phyloP scores from a whole-genome alignment of 2,797 vertebrate genomes.

The Paguma larvata region DNA sequence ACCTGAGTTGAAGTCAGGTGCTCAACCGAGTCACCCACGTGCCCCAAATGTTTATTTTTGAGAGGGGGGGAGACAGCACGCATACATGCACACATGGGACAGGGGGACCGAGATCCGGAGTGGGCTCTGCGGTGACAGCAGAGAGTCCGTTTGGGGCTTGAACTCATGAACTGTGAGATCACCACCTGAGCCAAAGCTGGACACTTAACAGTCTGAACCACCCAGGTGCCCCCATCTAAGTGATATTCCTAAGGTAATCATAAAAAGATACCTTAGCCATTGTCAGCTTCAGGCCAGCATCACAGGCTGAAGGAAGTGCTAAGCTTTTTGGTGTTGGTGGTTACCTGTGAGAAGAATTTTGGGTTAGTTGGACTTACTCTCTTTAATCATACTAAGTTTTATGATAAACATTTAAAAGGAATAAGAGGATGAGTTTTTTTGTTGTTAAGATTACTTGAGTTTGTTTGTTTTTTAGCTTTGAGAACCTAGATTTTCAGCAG shows the following conservation, averaged over 20 bases:
- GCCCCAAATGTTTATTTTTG: no score
- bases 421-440: background rate
- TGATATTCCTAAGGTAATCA: background rate
- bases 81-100: no score
- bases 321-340: conserved; percentile 13
- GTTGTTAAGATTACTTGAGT: background rate
- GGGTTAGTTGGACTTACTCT: background rate
- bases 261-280: background rate
- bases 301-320: background rate
- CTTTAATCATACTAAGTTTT: background rate
- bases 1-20: no score
- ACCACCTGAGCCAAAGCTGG: no score
- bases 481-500: conserved; percentile 9
- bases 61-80: no score
- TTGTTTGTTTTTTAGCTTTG: background rate
- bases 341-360: background rate
- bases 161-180: no score
- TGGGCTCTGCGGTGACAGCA: no score
- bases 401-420: conserved; percentile 37
- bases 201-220: no score
- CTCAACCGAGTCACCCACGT: no score
- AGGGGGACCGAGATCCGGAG: no score
- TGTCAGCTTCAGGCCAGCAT: background rate
- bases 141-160: no score
- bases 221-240: background rate